Evolutionary conservation across 2,797 vertebrate species (phyloP), one percentile per base, ranked within the genome.

Genomic region (Knipowitschia caucasica): DNA sequence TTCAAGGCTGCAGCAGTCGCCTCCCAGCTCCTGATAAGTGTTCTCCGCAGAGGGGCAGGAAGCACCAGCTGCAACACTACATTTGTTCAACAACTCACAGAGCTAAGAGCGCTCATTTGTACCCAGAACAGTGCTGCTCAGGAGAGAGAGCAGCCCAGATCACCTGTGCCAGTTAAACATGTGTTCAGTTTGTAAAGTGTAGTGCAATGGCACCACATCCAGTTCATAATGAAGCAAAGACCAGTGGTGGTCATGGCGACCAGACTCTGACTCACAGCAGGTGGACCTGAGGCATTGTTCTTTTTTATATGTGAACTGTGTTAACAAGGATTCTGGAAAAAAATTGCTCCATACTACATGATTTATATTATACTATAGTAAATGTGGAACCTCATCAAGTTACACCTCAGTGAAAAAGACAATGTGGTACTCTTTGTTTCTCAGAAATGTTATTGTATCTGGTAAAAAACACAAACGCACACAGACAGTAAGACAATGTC

Each of bases 1-100:
- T 77, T 82, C 77, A 78, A 75, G 73, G 64, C 75, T 83, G 75
- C 72, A 68, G 72, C 72, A 44, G 2, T 3, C 49, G 44, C 44
- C 53, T 49, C 46, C 7, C 50, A 59, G 17, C 50, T 23, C 23
- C 39, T 54, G 61, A 54, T 42, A 62, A 64, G 60, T 54, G 69
- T 52, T 71, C 50, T 53, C 50, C 67, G 64, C 60, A 66, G 64
- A 62, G 34, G 47, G 26, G 57, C 31, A 59, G 62, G 58, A 64
- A 25, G 45, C 23, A 0, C 26, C 25, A 53, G 23, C 59, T 44
- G 58, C n/a, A 14, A 50, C 14, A 11, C 27, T 14, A 15, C 42
- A 43, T 58, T 50, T 59, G 33, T 47, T 64, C 56, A 62, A 10
- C 56, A 45, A 47, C 26, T 55, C 52, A 39, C 42, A 24, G 39